Base-by-base conservation (phyloP, 2,113 vertebrate genomes). In the human region DNA sequence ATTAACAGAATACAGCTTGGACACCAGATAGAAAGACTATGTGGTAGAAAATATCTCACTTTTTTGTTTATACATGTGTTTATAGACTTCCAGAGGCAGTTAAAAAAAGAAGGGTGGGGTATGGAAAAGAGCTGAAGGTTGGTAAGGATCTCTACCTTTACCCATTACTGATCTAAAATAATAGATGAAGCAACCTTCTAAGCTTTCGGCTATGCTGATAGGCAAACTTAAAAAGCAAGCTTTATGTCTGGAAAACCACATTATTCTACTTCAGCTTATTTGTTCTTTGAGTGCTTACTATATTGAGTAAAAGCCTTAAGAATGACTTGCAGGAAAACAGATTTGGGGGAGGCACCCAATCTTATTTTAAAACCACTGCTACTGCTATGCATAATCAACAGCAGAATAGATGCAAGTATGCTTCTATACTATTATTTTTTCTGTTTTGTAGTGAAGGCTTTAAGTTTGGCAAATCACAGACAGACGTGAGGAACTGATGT, bases 1-100 rank as follows among this genome's bases (percentile, higher is more conserved):
- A 91, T 13, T 89, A 93, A 97, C 6, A 96, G 52, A 96, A 86
- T 55, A 93, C 13, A 96, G 43, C 14, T 43, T 90, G 43, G 80
- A 79, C 40, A 83, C 3, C 22, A 96, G 64, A 94, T 45, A 89
- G 38, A 94, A 95, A 95, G 94, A 93, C 38, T 88, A 78, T 43
- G 27, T 13, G 85, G 38, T 70, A 93, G 87, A 90, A 86, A 96
- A 97, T 64, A 64, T 61, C 27, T 89, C 61, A 85, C 9, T 91
- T 85, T 75, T 52, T 45, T 61, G 52, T 80, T 76, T 90, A 66
- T 9, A 59, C 48, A 85, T 35, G 32, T 86, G 10, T 87, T 59
- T 76, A n/a, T 2, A 94, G 84, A 94, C 20, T 95, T 73, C 45
- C 8, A 79, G 81, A 93, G 35, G 66, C 10, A 76, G 43, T 61